Evolutionary conservation across 2,888 invertebrate genomes (phyloP), one percentile per base, ranked within the genome.

Genomic region (Graphium colonna): DNA sequence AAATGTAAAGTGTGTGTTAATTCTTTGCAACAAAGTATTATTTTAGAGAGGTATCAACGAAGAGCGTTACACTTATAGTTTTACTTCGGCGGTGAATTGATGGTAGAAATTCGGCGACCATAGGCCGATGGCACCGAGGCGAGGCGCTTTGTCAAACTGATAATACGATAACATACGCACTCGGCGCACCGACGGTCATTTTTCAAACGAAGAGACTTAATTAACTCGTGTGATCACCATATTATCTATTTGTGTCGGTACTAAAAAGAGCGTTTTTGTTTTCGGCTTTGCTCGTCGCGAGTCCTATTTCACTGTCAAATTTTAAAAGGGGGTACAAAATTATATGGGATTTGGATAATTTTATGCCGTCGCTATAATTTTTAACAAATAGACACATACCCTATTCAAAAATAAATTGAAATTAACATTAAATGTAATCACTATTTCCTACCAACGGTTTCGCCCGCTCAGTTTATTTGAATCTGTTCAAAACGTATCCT

Each of bases 211-310:
- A 49, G 43, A 39, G 16, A 44, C 39, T 44, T 42, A 50, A 42
- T 21, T 50, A 31, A 42, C 42, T 42, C 9, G 38, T 31, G 12
- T 41, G 3, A 47, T 47, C 39, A 39, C 39, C 10, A 16, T 47
- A n/a, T n/a, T n/a, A 39, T 39, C 39, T 47, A 47, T 47, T 39
- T 39, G 47, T 36, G 18, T 42, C 42, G 36, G 41, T 41, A 33
- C 33, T 21, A 40, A 33, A 36, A n/a, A n/a, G n/a, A 5, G 15
- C 15, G 21, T 33, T 18, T 42, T 33, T 7, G 33, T 44, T 31
- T 33, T 44, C 44, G 4, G n/a, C 10, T 28, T 44, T 33, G 3
- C 33, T 16, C 16, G 16, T 5, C 17, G 16, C 1, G 3, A 16
- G 18, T 31, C 31, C 31, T 44, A 9, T 3, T 9, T 49, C 17